Base-by-base conservation (phyloP, 2,888 invertebrate species). In the Macrosiphum euphorbiae region DNA sequence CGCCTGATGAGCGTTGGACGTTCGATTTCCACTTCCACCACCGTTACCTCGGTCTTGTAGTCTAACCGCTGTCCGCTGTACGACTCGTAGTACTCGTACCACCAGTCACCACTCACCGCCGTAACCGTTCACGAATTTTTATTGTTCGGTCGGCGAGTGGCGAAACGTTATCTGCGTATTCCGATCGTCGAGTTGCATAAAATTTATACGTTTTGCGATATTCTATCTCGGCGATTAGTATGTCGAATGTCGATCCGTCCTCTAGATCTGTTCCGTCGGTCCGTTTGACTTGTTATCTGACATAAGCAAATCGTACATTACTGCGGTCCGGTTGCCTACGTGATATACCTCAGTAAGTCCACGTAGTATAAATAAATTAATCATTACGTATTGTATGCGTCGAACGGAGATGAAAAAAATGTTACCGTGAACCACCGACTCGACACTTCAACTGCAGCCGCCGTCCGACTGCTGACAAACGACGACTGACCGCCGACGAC, bases 131-230 rank as follows among this genome's bases (percentile, higher is more conserved):
- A 88, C 88, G 8, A 78, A 78, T n/a, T 88, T 55, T 52, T 90
- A 44, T 50, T 61, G 35, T 90, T 28, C 61, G 13, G 61, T 87
- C 16, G 7, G 24, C 26, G n/a, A n/a, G 50, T 20, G 50, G 35
- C 28, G 26, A 78, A 78, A 78, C 61, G 86, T 92, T 92, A 67
- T 92, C 87, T 87, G 24, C 61, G 41, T n/a, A 5, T 92, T 67
- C 28, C 87, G 11, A 67, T 87, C 47, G 35, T 78, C 35, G 78
- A 20, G 20, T 78, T 20, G 35, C 35, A 20, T 78, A 20, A 35
- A 35, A 35, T 78, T 35, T 8, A 35, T 78, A 78, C 78, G 35
- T 78, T 78, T 35, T 78, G 7, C 78, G 35, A 78, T 78, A n/a
- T 67, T 44, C 11, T 11, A 44, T 41, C 84, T 20, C 84, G 10